These are phyloP conservation scores for Timema cristinae DNA, from an alignment of 2,888 invertebrate species.

Conservation along the genomic window DNA sequence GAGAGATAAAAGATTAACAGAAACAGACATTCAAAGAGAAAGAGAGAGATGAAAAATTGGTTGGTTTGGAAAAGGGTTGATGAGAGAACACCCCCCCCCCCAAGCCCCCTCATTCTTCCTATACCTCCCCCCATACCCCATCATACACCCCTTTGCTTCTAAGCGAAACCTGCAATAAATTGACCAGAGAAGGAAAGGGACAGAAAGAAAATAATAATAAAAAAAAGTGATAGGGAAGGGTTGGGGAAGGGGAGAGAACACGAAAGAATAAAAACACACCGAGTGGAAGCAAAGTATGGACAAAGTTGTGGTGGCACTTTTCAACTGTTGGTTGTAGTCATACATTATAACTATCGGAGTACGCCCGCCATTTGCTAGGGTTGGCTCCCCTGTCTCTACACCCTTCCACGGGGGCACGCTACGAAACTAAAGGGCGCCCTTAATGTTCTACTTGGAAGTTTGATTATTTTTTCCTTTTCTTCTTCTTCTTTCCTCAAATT, in stretches of 20 bases:
- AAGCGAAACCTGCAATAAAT: conserved; percentile 17
- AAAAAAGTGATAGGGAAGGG: background rate
- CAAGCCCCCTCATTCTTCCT: too few relatives aligned
- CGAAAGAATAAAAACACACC: conserved; percentile 12
- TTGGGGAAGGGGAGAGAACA: background rate
- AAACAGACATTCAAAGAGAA: too few relatives aligned
- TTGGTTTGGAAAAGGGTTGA: background rate
- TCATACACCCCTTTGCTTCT: background rate
- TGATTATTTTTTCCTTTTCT: too few relatives aligned
- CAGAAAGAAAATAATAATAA: background rate
- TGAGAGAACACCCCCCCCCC: conserved; percentile 11
- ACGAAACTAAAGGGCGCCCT: too few relatives aligned
- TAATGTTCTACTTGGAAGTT: too few relatives aligned
- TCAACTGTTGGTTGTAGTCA: conserved; percentile 8
- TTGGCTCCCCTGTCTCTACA: too few relatives aligned
- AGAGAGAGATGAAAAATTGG: too few relatives aligned
- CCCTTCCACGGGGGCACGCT: too few relatives aligned
- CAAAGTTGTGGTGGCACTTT: conserved; percentile 14
- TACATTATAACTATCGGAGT: background rate
- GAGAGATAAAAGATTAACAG: too few relatives aligned
- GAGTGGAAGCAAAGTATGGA: conserved; percentile 16
- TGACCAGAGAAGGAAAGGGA: background rate
- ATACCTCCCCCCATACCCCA: too few relatives aligned
- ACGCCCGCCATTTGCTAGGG: too few relatives aligned
- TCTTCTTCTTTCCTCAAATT: too few relatives aligned